Conservation (phyloP, 30 jellyfish, hydroid and myxozoan species). For the Hydractinia symbiolongicarpus region DNA sequence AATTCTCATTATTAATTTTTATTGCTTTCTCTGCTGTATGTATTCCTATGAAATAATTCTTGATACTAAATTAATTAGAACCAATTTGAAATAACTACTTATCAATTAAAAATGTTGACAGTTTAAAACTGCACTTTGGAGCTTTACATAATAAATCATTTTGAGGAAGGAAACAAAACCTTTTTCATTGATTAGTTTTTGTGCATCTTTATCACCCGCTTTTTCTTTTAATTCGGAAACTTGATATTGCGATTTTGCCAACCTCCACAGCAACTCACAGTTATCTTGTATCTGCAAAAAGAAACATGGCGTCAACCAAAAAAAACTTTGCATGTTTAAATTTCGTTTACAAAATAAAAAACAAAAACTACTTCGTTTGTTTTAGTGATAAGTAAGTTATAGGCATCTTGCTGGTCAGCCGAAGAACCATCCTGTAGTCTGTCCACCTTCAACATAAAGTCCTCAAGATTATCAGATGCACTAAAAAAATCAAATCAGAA, state of each 20-base stretch:
- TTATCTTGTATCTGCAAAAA: conserved; percentile 24
- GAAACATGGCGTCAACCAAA: background rate
- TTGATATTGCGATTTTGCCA: conserved; percentile 69
- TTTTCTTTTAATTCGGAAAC: conserved; percentile 57
- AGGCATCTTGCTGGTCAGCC: conserved; percentile 42
- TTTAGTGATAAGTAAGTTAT: conserved; percentile 37
- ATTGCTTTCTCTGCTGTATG: conserved; percentile 62
- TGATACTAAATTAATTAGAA: background rate
- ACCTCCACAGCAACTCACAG: conserved; percentile 74
- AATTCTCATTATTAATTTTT: conserved; percentile 51
- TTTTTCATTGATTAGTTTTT: conserved; percentile 29
- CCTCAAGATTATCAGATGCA: conserved; percentile 5
- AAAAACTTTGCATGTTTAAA: no score
- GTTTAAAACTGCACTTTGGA: background rate
- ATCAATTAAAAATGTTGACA: background rate
- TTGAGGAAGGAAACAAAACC: conserved; percentile 19
- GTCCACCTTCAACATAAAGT: conserved; percentile 32
- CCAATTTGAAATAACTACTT: background rate
- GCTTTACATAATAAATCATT: background rate
- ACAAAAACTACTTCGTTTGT: conserved; percentile 31
- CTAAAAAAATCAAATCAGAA: conserved; percentile 10
- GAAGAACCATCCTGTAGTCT: conserved; percentile 42
- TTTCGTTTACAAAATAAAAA: background rate
- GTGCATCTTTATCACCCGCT: conserved; percentile 40
- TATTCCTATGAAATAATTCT: conserved; percentile 29